phyloP scores from a whole-genome alignment of 2,888 invertebrate species.

The Hermaeophaga mercurialis region DNA sequence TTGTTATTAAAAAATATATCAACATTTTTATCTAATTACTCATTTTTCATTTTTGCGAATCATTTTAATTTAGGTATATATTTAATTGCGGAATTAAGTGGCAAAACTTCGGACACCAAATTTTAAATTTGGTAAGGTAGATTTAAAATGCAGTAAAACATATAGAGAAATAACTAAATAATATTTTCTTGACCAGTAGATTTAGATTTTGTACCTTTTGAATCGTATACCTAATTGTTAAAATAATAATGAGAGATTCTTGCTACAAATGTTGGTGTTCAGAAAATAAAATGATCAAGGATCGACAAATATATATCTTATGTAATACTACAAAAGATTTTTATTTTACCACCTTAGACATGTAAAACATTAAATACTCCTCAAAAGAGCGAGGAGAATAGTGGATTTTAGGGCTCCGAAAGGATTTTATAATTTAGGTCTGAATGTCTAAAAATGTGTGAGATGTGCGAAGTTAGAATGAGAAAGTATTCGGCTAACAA shows the following conservation, averaged over 20 bases:
- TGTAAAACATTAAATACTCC: too few species aligned
- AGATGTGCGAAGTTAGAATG: too few species aligned
- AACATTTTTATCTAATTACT: too few species aligned
- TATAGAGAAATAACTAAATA: constrained; percentile 41
- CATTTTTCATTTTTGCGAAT: too few species aligned
- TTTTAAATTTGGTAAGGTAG: constrained; percentile 10
- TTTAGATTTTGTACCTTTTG: constrained; percentile 54
- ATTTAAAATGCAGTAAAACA: constrained; percentile 28
- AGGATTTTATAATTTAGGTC: too few species aligned
- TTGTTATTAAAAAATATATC: too few species aligned
- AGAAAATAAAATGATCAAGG: constrained; percentile 23
- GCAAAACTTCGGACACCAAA: not conserved
- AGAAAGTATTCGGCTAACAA: too few species aligned
- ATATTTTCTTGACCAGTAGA: constrained; percentile 56
- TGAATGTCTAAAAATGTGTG: too few species aligned
- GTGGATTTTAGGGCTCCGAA: too few species aligned
- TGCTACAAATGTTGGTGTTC: constrained; percentile 22
- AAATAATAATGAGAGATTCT: constrained; percentile 29
- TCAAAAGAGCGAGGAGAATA: too few species aligned
- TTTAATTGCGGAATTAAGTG: too few species aligned
- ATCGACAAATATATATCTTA: constrained; percentile 27
- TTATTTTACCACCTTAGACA: not conserved
- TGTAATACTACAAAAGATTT: constrained; percentile 3
- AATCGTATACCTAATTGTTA: constrained; percentile 45
- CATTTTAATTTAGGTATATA: too few species aligned